Evolutionary conservation across 2,888 invertebrate species (phyloP).

Genomic region (Ophion obscuratus): DNA sequence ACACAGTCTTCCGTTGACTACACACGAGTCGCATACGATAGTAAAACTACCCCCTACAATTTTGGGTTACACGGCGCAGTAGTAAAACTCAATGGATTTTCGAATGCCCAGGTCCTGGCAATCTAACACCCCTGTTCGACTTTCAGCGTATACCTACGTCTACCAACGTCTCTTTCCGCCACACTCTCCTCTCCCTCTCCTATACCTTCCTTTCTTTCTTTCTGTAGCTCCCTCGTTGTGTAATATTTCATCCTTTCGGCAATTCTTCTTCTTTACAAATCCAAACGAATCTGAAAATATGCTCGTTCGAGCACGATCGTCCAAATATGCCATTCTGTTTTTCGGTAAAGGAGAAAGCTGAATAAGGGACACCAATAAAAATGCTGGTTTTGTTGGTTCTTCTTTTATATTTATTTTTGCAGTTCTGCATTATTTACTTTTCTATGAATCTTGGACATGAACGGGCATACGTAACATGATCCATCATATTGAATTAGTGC

Average conservation of each 20-base stretch:
- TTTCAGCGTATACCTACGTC: constrained; percentile 8
- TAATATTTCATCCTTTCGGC: constrained; percentile 59
- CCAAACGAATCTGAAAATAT: constrained; percentile 29
- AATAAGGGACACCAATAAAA: neutral
- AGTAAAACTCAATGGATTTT: constrained; percentile 56
- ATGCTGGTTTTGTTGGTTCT: too few species aligned
- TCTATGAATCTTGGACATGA: too few species aligned
- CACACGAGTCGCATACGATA: constrained; percentile 26
- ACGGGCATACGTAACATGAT: too few species aligned
- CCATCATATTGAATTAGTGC: too few species aligned
- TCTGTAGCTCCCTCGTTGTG: constrained; percentile 36
- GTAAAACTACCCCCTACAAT: constrained; percentile 55
- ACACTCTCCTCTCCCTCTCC: neutral
- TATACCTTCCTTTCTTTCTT: neutral
- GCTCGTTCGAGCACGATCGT: constrained; percentile 25
- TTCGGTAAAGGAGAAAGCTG: neutral
- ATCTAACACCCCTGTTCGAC: constrained; percentile 12
- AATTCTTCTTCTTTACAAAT: constrained; percentile 58
- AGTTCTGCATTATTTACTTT: too few species aligned
- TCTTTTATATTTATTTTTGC: too few species aligned
- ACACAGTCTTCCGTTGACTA: constrained; percentile 45
- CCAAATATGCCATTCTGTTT: constrained; percentile 4
- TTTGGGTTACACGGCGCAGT: constrained; percentile 39
- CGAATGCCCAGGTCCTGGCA: constrained; percentile 35
- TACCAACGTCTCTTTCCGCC: neutral